Percentiles rank a stretch among this genome's conserved stretches.
phyloP scores from a whole-genome alignment of 1,140 invertebrate species.

The Polypedilum vanderplanki region DNA sequence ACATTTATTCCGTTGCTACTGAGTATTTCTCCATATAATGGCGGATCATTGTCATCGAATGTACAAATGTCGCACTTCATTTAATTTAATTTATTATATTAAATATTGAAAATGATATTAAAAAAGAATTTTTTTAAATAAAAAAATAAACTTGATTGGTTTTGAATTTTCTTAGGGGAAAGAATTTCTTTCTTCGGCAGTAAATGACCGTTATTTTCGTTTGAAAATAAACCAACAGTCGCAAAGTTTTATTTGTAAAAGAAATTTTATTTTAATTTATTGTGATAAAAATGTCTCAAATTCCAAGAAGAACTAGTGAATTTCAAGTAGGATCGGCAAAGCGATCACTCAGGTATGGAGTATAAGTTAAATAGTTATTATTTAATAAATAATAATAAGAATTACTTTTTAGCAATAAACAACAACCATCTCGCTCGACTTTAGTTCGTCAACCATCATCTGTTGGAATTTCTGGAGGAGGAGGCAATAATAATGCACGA shows the following conservation, averaged over 20 bases:
- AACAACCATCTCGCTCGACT: too few species aligned
- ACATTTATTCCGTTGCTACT: neutral
- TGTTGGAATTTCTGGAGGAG: neutral
- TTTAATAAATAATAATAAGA: too few species aligned
- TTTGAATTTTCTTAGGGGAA: neutral
- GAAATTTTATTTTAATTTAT: neutral
- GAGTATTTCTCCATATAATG: neutral
- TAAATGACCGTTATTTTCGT: neutral
- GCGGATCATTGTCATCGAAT: neutral
- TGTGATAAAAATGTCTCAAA: neutral
- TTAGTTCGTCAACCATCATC: too few species aligned
- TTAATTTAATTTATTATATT: neutral
- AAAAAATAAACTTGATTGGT: neutral
- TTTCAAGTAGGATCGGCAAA: neutral
- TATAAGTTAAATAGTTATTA: neutral
- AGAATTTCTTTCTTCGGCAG: too few species aligned
- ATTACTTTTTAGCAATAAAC: too few species aligned
- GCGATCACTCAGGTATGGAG: neutral
- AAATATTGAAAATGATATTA: too few species aligned
- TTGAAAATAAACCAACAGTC: neutral
- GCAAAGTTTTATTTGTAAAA: neutral
- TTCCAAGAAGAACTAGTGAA: neutral
- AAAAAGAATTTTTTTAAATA: neutral
- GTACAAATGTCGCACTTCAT: neutral
- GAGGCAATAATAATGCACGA: neutral